Percentiles rank a stretch among this genome's conserved stretches.
Evolutionary conservation across 2,797 vertebrate species (phyloP).

Genomic region (Nyctalus aviator): DNA sequence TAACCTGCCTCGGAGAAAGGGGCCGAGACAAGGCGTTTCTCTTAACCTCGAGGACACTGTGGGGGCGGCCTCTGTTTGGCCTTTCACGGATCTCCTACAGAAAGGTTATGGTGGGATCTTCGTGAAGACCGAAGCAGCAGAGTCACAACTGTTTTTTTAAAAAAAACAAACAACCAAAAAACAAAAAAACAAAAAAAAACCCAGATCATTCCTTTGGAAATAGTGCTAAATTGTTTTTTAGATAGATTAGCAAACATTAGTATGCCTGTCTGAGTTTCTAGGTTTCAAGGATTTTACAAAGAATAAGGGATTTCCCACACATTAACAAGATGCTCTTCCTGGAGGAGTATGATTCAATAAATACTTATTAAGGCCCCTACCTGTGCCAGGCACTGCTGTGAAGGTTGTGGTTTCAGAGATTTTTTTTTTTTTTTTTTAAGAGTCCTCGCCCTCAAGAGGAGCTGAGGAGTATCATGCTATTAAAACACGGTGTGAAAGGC

Average conservation of each 20-base stretch:
- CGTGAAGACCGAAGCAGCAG: not conserved
- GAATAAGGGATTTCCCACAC: slow-evolving; percentile 7
- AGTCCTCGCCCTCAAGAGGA: not conserved
- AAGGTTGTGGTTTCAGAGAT: not conserved
- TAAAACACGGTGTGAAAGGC: not conserved
- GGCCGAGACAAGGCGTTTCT: not conserved
- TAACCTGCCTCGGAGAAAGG: slow-evolving; percentile 42
- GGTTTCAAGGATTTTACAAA: slow-evolving; percentile 28
- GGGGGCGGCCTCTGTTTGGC: slow-evolving; percentile 54
- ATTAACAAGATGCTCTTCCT: not conserved
- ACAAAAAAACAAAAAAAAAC: slow-evolving; percentile 13
- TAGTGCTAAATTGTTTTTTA: slow-evolving; percentile 30
- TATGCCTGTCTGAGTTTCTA: not conserved
- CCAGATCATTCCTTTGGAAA: slow-evolving; percentile 28
- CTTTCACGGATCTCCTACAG: slow-evolving; percentile 56
- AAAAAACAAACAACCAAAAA: too few relatives aligned
- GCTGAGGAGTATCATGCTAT: not conserved
- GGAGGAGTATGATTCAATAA: not conserved
- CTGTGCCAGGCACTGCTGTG: not conserved
- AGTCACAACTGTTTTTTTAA: not conserved
- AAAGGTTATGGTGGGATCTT: slow-evolving; percentile 52
- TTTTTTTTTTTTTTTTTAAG: not conserved
- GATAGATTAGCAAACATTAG: slow-evolving; percentile 42
- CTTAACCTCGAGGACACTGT: slow-evolving; percentile 49
- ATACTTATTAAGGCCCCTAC: not conserved